A percentile compares a stretch with the other conserved stretches of the same genome.
phyloP scores from a whole-genome alignment of 2,113 vertebrate genomes.

The Lamprotornis superbus region DNA sequence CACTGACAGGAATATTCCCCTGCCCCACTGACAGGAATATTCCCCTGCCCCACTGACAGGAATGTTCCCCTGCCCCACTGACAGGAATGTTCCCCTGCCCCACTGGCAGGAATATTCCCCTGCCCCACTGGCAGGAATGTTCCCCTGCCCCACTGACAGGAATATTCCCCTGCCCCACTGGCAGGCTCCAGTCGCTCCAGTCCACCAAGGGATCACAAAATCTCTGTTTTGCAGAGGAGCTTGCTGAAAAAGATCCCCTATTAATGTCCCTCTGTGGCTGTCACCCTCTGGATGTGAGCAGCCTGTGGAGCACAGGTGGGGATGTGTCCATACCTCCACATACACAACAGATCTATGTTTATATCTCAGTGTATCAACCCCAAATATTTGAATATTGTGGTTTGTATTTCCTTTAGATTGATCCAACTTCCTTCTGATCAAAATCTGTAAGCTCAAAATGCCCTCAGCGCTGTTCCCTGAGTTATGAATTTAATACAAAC shows the following conservation, averaged over 20 bases:
- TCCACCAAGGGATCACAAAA: fast-evolving
- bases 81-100: neutral
- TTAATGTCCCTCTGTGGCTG: neutral
- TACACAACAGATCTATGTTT: fast-evolving
- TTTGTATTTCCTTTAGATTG: neutral
- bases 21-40: neutral
- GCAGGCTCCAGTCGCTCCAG: neutral
- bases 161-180: neutral
- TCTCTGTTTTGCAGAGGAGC: neutral
- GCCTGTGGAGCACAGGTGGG: neutral
- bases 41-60: neutral
- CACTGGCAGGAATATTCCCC: neutral
- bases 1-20: too few species aligned
- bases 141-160: neutral
- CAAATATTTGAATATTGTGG: neutral
- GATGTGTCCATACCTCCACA: neutral
- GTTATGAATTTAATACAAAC: neutral
- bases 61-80: neutral
- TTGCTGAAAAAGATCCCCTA: neutral
- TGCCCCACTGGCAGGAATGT: neutral
- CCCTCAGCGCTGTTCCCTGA: fast-evolving
- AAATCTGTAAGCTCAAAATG: neutral
- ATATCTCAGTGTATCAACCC: neutral
- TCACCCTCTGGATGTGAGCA: neutral
- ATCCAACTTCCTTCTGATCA: neutral